Evolutionary conservation across 2,113 vertebrate genomes (phyloP).

Genomic region (Mobula birostris): DNA sequence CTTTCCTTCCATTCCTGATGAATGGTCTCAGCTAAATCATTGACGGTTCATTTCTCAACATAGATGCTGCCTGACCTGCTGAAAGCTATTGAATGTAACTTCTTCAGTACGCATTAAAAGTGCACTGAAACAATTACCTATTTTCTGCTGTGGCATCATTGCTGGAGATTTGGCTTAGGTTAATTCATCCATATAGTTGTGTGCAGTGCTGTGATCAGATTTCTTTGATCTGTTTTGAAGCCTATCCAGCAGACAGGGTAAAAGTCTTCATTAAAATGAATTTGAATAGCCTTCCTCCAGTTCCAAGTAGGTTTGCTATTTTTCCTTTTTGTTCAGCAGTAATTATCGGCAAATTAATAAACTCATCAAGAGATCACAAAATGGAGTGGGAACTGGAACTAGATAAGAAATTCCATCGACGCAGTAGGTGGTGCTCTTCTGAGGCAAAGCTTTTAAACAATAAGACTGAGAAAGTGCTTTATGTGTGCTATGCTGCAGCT

Average conservation of each 20-base stretch:
- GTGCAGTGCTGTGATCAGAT: neutral
- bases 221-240: neutral
- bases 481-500: neutral
- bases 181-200: neutral
- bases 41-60: no score
- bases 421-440: neutral
- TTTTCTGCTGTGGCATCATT: neutral
- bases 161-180: conserved; percentile 41
- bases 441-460: neutral
- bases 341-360: neutral
- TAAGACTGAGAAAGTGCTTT: neutral
- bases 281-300: neutral
- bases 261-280: neutral
- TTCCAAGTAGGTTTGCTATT: neutral
- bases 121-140: neutral
- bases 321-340: neutral
- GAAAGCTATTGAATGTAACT: neutral
- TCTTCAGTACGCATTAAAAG: neutral
- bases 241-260: neutral
- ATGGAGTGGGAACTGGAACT: neutral
- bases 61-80: no score
- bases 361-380: neutral
- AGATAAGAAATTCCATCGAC: neutral
- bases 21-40: no score
- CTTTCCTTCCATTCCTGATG: no score